A percentile compares a stretch with the other conserved stretches of the same genome.
phyloP scores from a whole-genome alignment of 2,113 vertebrate genomes.

The Rhea pennata region DNA sequence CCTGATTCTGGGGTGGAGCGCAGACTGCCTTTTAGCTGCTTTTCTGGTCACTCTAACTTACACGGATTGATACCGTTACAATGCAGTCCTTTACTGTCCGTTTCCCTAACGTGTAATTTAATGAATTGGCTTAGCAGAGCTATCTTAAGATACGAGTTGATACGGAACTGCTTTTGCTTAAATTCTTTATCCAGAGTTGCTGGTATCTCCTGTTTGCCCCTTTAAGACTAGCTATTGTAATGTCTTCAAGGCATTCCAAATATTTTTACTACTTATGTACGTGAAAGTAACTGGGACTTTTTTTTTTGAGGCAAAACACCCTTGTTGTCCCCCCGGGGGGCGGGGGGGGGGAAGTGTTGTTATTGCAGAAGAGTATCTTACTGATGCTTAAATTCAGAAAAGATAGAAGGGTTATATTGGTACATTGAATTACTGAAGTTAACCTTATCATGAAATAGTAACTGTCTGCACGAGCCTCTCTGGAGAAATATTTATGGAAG shows the following conservation, averaged over 20 bases:
- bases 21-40: neutral
- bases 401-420: neutral
- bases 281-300: neutral
- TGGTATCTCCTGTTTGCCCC: neutral
- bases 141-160: neutral
- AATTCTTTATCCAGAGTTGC: neutral
- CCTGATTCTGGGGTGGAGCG: neutral
- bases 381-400: neutral
- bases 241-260: neutral
- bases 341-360: too few relatives aligned
- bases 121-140: neutral
- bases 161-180: neutral
- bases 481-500: neutral
- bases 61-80: neutral
- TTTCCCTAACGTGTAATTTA: neutral
- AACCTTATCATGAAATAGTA: neutral
- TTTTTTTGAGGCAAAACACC: neutral
- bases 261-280: neutral
- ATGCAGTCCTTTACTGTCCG: neutral
- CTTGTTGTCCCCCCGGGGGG: too few relatives aligned
- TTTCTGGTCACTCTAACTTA: neutral
- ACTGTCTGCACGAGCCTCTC: neutral
- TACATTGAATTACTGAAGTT: neutral
- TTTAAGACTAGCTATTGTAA: neutral
- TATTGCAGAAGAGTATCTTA: neutral